These are phyloP conservation scores for Spea bombifrons DNA, from an alignment of 2,113 vertebrate species.

Conservation along the genomic window DNA sequence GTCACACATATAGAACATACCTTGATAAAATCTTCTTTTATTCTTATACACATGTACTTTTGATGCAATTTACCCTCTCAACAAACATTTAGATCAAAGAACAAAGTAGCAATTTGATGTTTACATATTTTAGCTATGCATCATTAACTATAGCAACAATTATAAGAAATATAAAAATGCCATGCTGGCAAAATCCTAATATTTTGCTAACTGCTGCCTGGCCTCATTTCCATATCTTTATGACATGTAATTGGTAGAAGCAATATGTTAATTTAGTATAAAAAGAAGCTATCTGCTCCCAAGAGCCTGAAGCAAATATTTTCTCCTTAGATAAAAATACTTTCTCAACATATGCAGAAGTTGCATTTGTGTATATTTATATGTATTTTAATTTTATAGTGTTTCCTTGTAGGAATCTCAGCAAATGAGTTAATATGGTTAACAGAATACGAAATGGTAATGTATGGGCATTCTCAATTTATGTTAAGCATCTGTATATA, in stretches of 20 bases:
- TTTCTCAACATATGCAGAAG: constrained; percentile 1
- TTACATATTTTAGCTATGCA: constrained; percentile 19
- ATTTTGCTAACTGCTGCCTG: constrained; percentile 21
- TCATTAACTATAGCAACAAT: constrained; percentile 36
- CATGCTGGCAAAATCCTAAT: constrained; percentile 5
- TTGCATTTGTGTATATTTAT: no score
- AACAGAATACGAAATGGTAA: no score
- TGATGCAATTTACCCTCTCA: no score
- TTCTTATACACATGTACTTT: no score
- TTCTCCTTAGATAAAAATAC: constrained; percentile 30
- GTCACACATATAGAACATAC: no score
- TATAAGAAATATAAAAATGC: constrained; percentile 10
- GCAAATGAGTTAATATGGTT: no score
- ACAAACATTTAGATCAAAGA: neutral
- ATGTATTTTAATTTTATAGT: neutral
- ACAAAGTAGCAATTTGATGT: constrained; percentile 4
- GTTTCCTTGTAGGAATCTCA: no score
- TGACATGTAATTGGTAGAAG: constrained; percentile 15
- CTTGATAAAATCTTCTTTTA: no score
- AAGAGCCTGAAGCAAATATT: constrained; percentile 20
- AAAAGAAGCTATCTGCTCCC: constrained; percentile 4
- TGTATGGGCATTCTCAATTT: neutral
- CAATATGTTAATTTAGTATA: constrained; percentile 24
- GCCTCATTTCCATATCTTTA: constrained; percentile 13
- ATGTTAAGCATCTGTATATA: constrained; percentile 10